Evolutionary conservation across 2,888 invertebrate genomes (phyloP), one percentile per base, ranked within the genome.

Genomic region (Prosapia bicincta): DNA sequence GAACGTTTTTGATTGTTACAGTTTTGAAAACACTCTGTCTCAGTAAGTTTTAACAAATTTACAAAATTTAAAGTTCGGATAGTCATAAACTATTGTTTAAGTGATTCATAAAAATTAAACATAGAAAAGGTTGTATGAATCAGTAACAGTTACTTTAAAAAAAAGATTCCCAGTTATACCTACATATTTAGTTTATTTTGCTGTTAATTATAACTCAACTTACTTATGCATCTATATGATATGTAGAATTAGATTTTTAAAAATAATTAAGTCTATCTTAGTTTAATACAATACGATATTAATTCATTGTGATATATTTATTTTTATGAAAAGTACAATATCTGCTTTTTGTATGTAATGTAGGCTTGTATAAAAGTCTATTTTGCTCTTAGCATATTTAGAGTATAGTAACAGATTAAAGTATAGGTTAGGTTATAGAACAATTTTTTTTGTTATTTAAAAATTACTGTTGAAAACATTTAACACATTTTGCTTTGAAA

Each of bases 291-390:
- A 54, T 74, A 73, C 25, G 28, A 54, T 69, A 69, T 69, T 67
- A 30, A 74, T n/a, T n/a, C n/a, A n/a, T 74, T 74, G 74, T 74
- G 74, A 74, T 74, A 69, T 74, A 74, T 74, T 74, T 74, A 74
- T 74, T 74, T 74, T 74, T 74, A 74, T 65, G 69, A 65, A 38
- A 69, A 74, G 69, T 69, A 54, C 54, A 54, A 54, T 54, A 54
- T 54, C 20, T 54, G 54, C 54, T 54, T 54, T 54, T 54, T 54
- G n/a, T 54, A 54, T 20, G n/a, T n/a, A 54, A 54, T 1, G n/a
- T 20, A 54, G 54, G 54, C 54, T 54, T 54, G 54, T 54, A 54
- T 20, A 54, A 20, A 54, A 13, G n/a, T 54, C 13, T n/a, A n/a
- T n/a, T n/a, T n/a, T n/a, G n/a, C n/a, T n/a, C n/a, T n/a, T n/a